phyloP scores from a whole-genome alignment of 2,113 vertebrate species.

The Helogale parvula region DNA sequence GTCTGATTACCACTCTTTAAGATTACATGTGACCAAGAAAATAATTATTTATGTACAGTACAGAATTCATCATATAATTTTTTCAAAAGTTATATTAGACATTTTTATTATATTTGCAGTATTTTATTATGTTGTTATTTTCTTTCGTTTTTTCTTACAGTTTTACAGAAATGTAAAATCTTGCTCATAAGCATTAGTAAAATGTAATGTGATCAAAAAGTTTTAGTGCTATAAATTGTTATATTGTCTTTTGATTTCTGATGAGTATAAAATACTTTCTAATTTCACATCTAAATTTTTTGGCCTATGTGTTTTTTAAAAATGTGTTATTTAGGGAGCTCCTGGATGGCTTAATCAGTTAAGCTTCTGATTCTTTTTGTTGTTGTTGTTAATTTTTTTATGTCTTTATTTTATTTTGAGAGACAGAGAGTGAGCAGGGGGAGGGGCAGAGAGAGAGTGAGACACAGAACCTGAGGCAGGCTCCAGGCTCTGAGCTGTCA shows the following conservation, averaged over 20 bases:
- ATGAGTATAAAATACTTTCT: not conserved
- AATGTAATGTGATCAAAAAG: conserved; percentile 20
- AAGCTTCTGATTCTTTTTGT: too few relatives aligned
- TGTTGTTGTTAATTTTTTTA: too few relatives aligned
- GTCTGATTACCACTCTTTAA: not conserved
- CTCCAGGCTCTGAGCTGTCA: too few relatives aligned
- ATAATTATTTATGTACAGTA: not conserved
- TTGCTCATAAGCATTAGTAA: not conserved
- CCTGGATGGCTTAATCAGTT: too few relatives aligned
- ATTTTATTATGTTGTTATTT: not conserved
- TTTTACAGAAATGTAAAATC: conserved; percentile 51
- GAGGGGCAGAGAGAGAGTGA: too few relatives aligned
- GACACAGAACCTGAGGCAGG: too few relatives aligned
- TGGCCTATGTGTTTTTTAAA: not conserved
- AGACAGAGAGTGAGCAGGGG: too few relatives aligned
- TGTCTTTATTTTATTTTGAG: too few relatives aligned
- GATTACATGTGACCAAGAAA: not conserved
- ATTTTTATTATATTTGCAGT: not conserved
- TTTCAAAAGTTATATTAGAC: not conserved
- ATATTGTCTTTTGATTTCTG: not conserved
- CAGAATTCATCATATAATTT: not conserved
- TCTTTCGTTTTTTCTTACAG: conserved; percentile 23
- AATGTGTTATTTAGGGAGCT: too few relatives aligned
- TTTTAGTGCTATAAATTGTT: not conserved
- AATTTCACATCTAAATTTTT: not conserved